A percentile compares a stretch with the other conserved stretches of the same genome.
Evolutionary conservation across 2,888 invertebrate species (phyloP).

Genomic region (Brachyptera risi): DNA sequence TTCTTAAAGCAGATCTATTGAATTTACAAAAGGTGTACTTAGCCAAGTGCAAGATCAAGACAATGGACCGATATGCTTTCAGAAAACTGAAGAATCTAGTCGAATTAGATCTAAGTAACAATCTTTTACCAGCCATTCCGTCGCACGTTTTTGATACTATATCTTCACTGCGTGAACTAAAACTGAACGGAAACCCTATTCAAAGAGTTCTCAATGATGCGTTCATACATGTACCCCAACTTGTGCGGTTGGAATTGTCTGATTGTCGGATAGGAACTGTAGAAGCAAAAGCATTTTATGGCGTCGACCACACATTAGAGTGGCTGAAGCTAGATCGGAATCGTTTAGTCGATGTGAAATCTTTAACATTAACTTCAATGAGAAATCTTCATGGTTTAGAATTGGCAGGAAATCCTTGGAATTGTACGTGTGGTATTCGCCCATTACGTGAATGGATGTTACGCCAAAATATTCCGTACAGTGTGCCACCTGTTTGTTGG

Average conservation of each 20-base stretch:
- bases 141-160: conserved; percentile 69
- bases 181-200: conserved; percentile 71
- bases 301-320: conserved; percentile 66
- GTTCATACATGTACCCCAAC: conserved; percentile 55
- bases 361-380: conserved; percentile 63
- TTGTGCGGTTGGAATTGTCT: conserved; percentile 68
- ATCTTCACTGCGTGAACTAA: conserved; percentile 68
- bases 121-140: conserved; percentile 63
- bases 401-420: conserved; percentile 76
- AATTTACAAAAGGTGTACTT: conserved; percentile 78
- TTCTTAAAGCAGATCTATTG: conserved; percentile 67
- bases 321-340: conserved; percentile 76
- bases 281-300: conserved; percentile 66
- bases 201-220: conserved; percentile 64
- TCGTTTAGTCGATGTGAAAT: conserved; percentile 60
- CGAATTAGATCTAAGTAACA: conserved; percentile 75
- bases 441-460: conserved; percentile 77
- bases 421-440: conserved; percentile 71
- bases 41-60: conserved; percentile 63
- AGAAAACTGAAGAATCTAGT: conserved; percentile 74
- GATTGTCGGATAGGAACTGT: conserved; percentile 66
- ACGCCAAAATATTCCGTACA: conserved; percentile 69
- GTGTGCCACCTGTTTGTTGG: conserved; percentile 65
- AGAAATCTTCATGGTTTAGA: conserved; percentile 69
- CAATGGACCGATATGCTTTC: conserved; percentile 69